Evolutionary conservation across 2,888 invertebrate species (phyloP).

Genomic region (Matsumyia berberina): DNA sequence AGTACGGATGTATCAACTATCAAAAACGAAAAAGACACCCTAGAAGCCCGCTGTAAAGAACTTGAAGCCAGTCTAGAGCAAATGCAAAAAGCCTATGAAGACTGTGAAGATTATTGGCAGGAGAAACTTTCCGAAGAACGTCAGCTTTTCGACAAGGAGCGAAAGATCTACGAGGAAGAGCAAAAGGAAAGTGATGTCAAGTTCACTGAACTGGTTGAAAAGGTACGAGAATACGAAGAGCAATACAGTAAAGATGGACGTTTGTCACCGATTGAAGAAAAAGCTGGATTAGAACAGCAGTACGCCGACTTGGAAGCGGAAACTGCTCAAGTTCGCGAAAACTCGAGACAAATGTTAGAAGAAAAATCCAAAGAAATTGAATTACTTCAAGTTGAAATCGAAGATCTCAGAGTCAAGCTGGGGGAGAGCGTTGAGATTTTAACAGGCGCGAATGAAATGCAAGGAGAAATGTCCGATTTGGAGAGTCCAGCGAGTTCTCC

Average conservation of each 20-base stretch:
- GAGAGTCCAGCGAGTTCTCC: constrained; percentile 84
- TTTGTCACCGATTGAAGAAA: constrained; percentile 92
- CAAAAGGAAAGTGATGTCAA: constrained; percentile 91
- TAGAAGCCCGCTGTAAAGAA: constrained; percentile 86
- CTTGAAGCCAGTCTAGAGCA: constrained; percentile 90
- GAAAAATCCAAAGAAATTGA: constrained; percentile 86
- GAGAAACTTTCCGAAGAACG: constrained; percentile 92
- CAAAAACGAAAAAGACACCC: constrained; percentile 82
- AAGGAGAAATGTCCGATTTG: constrained; percentile 78
- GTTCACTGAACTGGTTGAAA: constrained; percentile 89
- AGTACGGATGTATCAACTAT: constrained; percentile 23
- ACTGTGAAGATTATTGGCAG: constrained; percentile 95
- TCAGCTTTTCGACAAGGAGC: constrained; percentile 88
- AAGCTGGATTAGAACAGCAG: constrained; percentile 89
- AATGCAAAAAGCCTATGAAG: constrained; percentile 91
- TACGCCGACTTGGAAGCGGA: constrained; percentile 90
- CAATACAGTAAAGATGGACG: constrained; percentile 87
- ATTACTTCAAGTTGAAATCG: constrained; percentile 85
- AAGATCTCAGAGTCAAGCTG: constrained; percentile 83
- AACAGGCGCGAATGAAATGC: constrained; percentile 82
- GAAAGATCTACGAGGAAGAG: constrained; percentile 88
- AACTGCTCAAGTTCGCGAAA: constrained; percentile 86
- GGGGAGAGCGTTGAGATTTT: constrained; percentile 83
- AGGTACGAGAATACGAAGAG: constrained; percentile 92
- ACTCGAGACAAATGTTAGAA: constrained; percentile 85